phyloP scores from a whole-genome alignment of 2,888 invertebrate genomes.

The Polymixis lichenea region DNA sequence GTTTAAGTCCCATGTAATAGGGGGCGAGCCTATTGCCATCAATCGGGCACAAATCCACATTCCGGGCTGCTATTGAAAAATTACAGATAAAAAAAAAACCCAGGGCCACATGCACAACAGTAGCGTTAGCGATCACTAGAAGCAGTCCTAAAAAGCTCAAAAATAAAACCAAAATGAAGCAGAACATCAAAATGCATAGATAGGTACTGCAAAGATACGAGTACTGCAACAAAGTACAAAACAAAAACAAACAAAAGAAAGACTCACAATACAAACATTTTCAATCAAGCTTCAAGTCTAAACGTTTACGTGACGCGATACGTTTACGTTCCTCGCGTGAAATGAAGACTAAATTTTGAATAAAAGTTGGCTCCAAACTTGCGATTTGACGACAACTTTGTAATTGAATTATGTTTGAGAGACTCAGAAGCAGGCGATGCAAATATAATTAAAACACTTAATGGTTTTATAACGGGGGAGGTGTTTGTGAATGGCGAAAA shows the following conservation, averaged over 20 bases:
- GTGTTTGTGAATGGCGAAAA: constrained; percentile 10
- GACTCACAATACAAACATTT: constrained; percentile 3
- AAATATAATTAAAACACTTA: constrained; percentile 44
- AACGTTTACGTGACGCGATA: constrained; percentile 24
- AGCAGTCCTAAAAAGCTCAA: not conserved
- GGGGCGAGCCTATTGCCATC: too few species aligned
- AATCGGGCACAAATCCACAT: too few species aligned
- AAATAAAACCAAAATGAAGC: not conserved
- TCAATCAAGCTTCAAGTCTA: constrained; percentile 22
- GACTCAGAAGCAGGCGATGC: constrained; percentile 18
- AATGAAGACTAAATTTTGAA: constrained; percentile 23
- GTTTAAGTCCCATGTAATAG: too few species aligned
- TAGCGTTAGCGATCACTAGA: too few species aligned
- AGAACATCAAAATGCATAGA: too few species aligned
- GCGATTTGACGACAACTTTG: constrained; percentile 25
- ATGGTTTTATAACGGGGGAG: constrained; percentile 19
- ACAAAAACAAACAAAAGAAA: constrained; percentile 7
- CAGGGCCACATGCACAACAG: too few species aligned
- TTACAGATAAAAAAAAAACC: too few species aligned
- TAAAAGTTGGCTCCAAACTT: constrained; percentile 16
- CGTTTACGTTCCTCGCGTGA: not conserved
- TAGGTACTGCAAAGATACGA: too few species aligned
- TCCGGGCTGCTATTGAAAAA: too few species aligned
- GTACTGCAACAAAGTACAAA: not conserved
- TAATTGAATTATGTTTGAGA: constrained; percentile 34